Evolutionary conservation across 2,113 vertebrate species (phyloP).

Genomic region (Oryzias curvinotus): DNA sequence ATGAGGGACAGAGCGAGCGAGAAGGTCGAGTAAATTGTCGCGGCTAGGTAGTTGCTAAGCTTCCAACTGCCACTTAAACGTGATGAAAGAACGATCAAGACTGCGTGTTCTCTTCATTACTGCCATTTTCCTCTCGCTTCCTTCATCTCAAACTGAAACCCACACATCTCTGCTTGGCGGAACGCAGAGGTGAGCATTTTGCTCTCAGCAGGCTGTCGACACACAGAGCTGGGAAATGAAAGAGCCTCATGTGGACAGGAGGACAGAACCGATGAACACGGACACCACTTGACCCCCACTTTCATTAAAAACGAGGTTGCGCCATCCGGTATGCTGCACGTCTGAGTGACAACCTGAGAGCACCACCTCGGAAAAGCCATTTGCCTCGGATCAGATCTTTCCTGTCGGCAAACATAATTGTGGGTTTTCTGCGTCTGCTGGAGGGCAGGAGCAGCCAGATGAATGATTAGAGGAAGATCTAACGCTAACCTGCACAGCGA

Average conservation of each 20-base stretch:
- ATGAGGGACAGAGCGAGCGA: conserved; percentile 10
- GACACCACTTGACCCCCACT: conserved; percentile 9
- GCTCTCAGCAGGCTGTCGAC: conserved; percentile 39
- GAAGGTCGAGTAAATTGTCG: conserved; percentile 22
- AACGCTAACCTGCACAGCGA: conserved; percentile 78
- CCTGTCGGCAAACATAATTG: too few relatives aligned
- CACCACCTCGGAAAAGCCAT: neutral
- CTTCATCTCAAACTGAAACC: conserved; percentile 9
- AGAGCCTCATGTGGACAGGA: conserved; percentile 10
- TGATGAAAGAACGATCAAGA: neutral
- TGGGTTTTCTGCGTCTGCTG: too few relatives aligned
- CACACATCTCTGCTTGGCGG: neutral
- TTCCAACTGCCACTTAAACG: conserved; percentile 38
- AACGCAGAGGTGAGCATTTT: conserved; percentile 34
- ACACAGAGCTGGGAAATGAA: conserved; percentile 26
- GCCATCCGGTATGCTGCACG: neutral
- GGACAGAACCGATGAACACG: conserved; percentile 2
- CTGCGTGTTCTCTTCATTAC: conserved; percentile 2
- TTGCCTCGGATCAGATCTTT: neutral
- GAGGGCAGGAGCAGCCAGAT: too few relatives aligned
- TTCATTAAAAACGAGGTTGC: neutral
- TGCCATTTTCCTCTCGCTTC: conserved; percentile 17
- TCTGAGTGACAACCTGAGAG: conserved; percentile 8
- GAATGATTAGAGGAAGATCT: too few relatives aligned
- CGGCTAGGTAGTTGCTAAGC: conserved; percentile 59